A percentile compares a stretch with the other conserved stretches of the same genome.
Evolutionary conservation across 2,113 vertebrate genomes (phyloP).

Genomic region (Arenaria interpres): DNA sequence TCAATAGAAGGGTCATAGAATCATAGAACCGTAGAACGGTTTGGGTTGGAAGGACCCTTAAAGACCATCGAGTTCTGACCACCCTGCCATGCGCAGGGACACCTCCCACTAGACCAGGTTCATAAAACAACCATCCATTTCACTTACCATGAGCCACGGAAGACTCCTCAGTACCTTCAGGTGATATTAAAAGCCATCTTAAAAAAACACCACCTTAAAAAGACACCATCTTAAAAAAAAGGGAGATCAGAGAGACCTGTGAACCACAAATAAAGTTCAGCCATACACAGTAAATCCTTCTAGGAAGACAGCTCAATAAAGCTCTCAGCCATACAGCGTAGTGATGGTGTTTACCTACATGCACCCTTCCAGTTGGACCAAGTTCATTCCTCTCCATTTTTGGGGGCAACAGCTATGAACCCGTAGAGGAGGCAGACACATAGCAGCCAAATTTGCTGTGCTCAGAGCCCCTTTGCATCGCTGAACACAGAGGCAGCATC

Average conservation of each 20-base stretch:
- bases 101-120: too few species aligned
- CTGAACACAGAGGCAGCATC: neutral
- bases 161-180: neutral
- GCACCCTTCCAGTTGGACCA: neutral
- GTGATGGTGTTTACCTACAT: neutral
- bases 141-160: neutral
- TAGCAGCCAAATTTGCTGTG: neutral
- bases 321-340: neutral
- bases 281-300: neutral
- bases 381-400: neutral
- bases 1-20: fast-evolving
- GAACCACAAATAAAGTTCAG: neutral
- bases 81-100: too few species aligned
- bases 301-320: neutral
- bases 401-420: neutral
- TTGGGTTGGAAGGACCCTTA: too few species aligned
- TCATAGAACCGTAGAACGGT: too few species aligned
- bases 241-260: neutral
- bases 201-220: neutral
- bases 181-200: neutral
- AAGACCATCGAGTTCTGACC: too few species aligned
- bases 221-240: neutral
- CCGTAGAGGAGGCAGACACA: fast-evolving
- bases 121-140: neutral
- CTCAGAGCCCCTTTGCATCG: neutral